Percentiles rank a stretch among this genome's conserved stretches.
Evolutionary conservation across 2,888 invertebrate species (phyloP).

Genomic region (Eupithecia pulchellata): DNA sequence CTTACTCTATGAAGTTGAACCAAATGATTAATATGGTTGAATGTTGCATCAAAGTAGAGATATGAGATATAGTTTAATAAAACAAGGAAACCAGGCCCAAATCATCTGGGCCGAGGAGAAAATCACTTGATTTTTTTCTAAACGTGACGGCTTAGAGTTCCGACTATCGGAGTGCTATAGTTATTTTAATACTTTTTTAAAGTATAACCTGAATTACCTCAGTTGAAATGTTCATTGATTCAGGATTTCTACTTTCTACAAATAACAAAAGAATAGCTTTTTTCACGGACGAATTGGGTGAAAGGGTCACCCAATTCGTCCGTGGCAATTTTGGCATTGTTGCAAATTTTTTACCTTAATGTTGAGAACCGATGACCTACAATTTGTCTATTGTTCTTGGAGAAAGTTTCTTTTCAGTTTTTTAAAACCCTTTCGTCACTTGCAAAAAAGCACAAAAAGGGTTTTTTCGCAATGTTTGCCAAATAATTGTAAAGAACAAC

Average conservation of each 20-base stretch:
- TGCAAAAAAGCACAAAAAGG: conserved; percentile 47
- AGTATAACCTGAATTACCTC: not conserved
- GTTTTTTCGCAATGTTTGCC: conserved; percentile 39
- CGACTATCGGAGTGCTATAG: no score
- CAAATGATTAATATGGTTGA: not conserved
- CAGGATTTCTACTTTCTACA: not conserved
- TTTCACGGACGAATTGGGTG: conserved; percentile 1
- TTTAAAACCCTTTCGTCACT: conserved; percentile 71
- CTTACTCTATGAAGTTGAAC: not conserved
- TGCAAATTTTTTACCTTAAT: conserved; percentile 63
- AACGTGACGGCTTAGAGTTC: no score
- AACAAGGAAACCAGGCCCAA: not conserved
- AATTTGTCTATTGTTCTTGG: conserved; percentile 64
- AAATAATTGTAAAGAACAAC: conserved; percentile 42
- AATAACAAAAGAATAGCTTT: not conserved
- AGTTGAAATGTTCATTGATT: not conserved
- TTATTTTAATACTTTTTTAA: not conserved
- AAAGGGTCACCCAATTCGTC: no score
- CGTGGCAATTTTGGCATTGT: conserved; percentile 38
- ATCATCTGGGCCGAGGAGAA: no score
- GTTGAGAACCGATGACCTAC: conserved; percentile 58
- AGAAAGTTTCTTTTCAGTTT: conserved; percentile 70
- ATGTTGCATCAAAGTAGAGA: no score
- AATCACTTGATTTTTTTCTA: no score
- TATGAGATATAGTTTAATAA: no score